These are phyloP conservation scores for Melanotaenia duboulayi DNA, from an alignment of 2,113 vertebrate species.

Conservation along the genomic window DNA sequence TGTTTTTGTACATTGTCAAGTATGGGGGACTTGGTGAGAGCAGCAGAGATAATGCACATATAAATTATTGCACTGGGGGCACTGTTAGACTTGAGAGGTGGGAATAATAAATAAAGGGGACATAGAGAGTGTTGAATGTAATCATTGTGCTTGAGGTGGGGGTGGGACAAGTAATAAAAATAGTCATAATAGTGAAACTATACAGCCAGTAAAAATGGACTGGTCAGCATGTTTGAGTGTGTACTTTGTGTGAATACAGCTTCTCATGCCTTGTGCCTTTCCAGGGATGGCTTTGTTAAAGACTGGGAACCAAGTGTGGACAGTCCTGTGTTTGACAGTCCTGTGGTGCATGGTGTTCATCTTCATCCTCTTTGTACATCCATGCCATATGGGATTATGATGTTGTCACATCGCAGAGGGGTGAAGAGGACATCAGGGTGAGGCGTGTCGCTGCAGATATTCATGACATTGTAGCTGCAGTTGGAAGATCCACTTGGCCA, in stretches of 20 bases:
- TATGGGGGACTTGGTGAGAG: neutral
- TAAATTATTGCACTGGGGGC: constrained; percentile 4
- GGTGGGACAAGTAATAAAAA: constrained; percentile 5
- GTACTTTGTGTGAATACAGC: neutral
- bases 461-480: constrained; percentile 12
- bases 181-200: neutral
- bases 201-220: neutral
- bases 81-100: neutral
- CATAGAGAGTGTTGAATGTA: neutral
- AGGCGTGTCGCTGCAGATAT: constrained; percentile 5
- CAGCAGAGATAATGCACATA: neutral
- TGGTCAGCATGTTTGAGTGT: neutral
- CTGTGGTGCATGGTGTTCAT: neutral
- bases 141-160: constrained; percentile 6
- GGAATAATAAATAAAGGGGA: constrained; percentile 9
- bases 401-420: neutral
- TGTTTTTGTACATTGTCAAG: neutral
- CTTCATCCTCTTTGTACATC: neutral
- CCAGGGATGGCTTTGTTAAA: neutral
- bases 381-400: neutral
- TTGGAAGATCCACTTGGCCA: constrained; percentile 5
- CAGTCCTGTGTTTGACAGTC: neutral
- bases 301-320: neutral
- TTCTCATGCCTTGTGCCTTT: neutral
- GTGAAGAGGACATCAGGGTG: neutral